These are phyloP conservation scores for Osedax fenrisi DNA, from an alignment of 2,888 invertebrate species.

Conservation along the genomic window DNA sequence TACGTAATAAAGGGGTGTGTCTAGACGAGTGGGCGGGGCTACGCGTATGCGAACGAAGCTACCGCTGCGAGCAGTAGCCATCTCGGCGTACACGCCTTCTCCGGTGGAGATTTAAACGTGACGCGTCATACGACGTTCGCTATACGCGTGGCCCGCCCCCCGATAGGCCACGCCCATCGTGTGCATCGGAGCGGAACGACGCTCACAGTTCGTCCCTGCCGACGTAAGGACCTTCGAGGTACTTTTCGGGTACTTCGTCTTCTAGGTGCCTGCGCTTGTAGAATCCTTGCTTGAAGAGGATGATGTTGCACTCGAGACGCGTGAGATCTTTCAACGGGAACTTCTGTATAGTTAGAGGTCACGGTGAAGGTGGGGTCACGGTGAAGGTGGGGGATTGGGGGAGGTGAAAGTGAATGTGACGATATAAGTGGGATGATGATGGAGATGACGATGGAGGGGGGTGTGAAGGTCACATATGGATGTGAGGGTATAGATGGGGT, in stretches of 20 bases:
- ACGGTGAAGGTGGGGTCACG: neutral
- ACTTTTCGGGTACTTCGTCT: constrained; percentile 33
- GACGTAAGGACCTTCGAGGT: constrained; percentile 31
- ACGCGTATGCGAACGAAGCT: constrained; percentile 39
- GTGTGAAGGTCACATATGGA: no score
- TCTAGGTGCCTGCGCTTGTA: constrained; percentile 30
- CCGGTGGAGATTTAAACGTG: constrained; percentile 15
- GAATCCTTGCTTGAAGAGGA: constrained; percentile 33
- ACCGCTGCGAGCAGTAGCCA: constrained; percentile 47
- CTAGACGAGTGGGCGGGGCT: neutral
- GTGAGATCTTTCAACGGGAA: constrained; percentile 28
- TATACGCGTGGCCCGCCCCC: constrained; percentile 42
- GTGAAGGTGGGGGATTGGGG: no score
- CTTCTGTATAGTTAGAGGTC: constrained; percentile 26
- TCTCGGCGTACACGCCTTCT: constrained; percentile 40
- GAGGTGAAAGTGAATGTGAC: no score
- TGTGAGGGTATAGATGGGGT: no score
- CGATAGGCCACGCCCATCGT: constrained; percentile 18
- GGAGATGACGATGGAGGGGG: no score
- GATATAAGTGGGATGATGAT: no score
- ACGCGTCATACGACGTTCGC: constrained; percentile 31
- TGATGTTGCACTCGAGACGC: constrained; percentile 33
- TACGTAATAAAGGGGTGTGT: no score
- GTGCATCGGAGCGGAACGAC: neutral
- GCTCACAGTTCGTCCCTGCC: constrained; percentile 28